phyloP scores from a whole-genome alignment of 2,797 vertebrate species.

The Chlorospingus flavigularis region DNA sequence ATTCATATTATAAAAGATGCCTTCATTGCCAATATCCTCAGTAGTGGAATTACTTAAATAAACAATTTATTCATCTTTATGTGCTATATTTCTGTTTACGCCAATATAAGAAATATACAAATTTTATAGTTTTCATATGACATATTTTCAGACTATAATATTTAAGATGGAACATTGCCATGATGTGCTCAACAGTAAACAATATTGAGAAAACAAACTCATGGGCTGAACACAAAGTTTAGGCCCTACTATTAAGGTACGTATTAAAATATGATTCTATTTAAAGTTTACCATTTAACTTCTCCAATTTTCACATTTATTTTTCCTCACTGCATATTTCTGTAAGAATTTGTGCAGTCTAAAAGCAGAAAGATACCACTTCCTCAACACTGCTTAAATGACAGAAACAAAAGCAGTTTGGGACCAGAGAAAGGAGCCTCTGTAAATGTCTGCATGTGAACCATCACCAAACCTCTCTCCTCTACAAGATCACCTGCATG shows the following conservation, averaged over 20 bases:
- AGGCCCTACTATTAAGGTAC: not conserved
- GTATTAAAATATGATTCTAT: not conserved
- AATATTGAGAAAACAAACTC: not conserved
- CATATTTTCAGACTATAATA: not conserved
- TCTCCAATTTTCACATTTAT: not conserved
- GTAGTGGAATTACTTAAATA: not conserved
- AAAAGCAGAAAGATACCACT: not conserved
- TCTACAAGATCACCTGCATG: not conserved
- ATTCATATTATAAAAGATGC: not conserved
- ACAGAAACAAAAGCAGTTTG: not conserved
- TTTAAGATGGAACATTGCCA: not conserved
- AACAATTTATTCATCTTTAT: not conserved
- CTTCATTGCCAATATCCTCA: not conserved
- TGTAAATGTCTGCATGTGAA: not conserved
- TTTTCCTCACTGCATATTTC: not conserved
- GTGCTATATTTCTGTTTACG: not conserved
- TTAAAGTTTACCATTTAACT: not conserved
- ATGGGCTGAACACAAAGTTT: not conserved
- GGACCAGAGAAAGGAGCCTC: not conserved
- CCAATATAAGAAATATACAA: not conserved
- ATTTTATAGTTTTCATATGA: not conserved
- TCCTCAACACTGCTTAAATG: not conserved
- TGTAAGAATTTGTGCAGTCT: not conserved
- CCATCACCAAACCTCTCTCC: not conserved
- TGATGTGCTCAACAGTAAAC: not conserved